Conservation (phyloP, 2,113 vertebrate genomes). For the Nesospiza acunhae region DNA sequence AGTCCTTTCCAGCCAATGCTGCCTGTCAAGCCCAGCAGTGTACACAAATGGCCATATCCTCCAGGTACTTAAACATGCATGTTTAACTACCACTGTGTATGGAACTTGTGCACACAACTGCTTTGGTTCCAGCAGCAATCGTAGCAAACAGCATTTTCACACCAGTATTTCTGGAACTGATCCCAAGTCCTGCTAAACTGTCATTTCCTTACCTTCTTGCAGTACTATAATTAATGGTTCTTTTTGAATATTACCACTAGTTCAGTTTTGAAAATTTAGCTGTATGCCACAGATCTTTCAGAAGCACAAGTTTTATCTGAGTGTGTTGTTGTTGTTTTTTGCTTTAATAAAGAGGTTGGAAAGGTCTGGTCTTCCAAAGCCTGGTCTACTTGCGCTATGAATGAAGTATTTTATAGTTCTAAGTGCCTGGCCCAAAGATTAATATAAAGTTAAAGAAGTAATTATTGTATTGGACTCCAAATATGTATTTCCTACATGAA, state of each 20-base stretch:
- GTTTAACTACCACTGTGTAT: not conserved
- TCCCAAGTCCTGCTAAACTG: not conserved
- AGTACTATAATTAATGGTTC: not conserved
- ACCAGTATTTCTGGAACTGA: not conserved
- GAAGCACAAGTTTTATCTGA: not conserved
- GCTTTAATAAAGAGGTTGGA: not conserved
- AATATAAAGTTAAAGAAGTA: not conserved
- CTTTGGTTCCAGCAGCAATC: not conserved
- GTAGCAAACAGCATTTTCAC: not conserved
- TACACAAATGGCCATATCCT: constrained; percentile 14
- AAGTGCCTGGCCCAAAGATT: not conserved
- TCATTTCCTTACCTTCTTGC: not conserved
- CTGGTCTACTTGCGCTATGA: not conserved
- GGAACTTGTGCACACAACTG: not conserved
- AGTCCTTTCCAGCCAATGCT: constrained; percentile 18
- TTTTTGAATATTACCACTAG: not conserved
- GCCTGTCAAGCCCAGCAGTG: not conserved
- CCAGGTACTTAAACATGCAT: not conserved
- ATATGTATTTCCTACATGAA: not conserved
- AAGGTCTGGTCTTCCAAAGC: not conserved
- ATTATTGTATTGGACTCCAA: not conserved
- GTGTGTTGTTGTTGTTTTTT: not conserved
- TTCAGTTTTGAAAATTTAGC: not conserved
- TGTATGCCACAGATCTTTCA: not conserved
- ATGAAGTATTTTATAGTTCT: not conserved